Percentiles rank a stretch among this genome's conserved stretches.
These are phyloP conservation scores for Quadroppia sp. DNA, from an alignment of 2,888 invertebrate species.

Conservation along the genomic window DNA sequence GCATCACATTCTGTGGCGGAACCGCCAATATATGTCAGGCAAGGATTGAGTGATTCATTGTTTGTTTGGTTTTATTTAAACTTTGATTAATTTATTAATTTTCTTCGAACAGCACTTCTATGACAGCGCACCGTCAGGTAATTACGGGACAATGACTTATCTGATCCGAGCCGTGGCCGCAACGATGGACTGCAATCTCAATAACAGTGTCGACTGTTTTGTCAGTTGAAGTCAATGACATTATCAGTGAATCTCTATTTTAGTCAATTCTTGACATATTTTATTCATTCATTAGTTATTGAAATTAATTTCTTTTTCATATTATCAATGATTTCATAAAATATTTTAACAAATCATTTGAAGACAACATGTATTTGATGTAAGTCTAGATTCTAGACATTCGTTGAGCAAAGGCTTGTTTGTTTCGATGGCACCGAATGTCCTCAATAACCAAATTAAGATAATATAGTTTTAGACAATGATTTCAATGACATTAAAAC, in stretches of 20 bases:
- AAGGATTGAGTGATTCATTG: background rate
- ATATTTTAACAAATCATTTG: no score
- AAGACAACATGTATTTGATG: no score
- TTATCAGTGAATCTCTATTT: background rate
- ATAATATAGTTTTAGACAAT: no score
- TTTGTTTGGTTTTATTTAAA: background rate
- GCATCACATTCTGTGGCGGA: slow-evolving; percentile 70
- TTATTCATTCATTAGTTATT: background rate
- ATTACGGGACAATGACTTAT: slow-evolving; percentile 96
- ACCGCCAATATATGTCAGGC: slow-evolving; percentile 86
- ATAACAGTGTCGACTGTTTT: slow-evolving; percentile 47
- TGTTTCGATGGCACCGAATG: no score
- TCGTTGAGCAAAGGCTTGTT: no score
- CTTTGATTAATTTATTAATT: background rate
- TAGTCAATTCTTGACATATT: background rate
- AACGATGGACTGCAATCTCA: slow-evolving; percentile 46
- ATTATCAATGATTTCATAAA: no score
- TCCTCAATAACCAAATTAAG: no score
- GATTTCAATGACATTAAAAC: no score
- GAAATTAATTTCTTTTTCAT: no score
- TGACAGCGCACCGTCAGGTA: slow-evolving; percentile 96
- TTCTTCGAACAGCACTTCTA: slow-evolving; percentile 66
- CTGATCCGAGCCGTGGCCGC: slow-evolving; percentile 62
- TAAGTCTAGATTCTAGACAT: no score
- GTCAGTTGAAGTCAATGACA: slow-evolving; percentile 43